These are phyloP conservation scores for Dryomyza anilis DNA, from an alignment of 2,888 invertebrate genomes.

Conservation along the genomic window DNA sequence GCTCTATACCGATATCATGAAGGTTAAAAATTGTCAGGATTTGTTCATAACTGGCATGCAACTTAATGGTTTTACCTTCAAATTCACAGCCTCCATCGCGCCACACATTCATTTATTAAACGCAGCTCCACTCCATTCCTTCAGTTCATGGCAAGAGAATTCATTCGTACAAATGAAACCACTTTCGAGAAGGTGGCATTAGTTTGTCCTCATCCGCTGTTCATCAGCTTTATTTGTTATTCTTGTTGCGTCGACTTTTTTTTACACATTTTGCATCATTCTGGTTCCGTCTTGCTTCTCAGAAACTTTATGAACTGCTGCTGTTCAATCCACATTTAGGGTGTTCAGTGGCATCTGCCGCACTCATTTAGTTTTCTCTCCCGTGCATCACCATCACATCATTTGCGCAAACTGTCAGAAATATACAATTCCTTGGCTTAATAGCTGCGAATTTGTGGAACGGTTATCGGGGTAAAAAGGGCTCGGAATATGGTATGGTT, in stretches of 20 bases:
- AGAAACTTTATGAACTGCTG: not conserved
- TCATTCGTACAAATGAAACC: no score
- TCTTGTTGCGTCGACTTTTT: not conserved
- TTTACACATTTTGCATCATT: not conserved
- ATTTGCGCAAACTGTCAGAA: slow-evolving; percentile 29
- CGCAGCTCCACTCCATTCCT: no score
- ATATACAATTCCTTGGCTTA: slow-evolving; percentile 28
- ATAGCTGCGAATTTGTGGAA: slow-evolving; percentile 26
- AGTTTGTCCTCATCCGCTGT: not conserved
- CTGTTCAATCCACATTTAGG: not conserved
- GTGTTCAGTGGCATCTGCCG: not conserved
- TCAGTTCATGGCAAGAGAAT: no score
- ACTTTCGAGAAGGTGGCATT: not conserved
- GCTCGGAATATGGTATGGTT: not conserved
- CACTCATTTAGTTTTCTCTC: not conserved
- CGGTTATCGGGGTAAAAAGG: not conserved
- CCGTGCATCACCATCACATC: slow-evolving; percentile 3
- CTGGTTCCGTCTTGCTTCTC: no score
- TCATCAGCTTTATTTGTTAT: not conserved
- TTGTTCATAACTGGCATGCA: no score
- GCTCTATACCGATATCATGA: no score
- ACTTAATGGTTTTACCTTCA: no score
- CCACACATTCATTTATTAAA: no score
- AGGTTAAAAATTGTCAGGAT: no score
- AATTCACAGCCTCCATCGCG: no score